Evolutionary conservation across 2,888 invertebrate genomes (phyloP), one percentile per base, ranked within the genome.

Genomic region (Rhodophaea formosa): DNA sequence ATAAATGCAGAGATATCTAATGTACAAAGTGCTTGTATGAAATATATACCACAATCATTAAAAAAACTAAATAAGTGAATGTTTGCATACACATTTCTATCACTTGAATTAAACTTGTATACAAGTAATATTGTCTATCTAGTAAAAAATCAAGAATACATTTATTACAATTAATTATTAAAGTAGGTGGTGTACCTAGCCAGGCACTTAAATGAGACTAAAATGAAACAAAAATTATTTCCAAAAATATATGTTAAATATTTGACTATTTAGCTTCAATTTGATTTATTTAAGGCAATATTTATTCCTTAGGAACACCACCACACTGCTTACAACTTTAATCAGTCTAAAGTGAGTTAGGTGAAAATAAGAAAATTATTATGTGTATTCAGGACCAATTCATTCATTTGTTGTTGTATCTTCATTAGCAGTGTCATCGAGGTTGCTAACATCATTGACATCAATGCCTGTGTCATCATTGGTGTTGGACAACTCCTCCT

Each of bases 401-500:
- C n/a, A 52, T 52, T 44, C 15, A 44, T 52, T 45, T n/a, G 43
- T n/a, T 52, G 29, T 53, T 12, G 45, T 16, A 39, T 62, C 58
- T 14, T 61, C 63, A 29, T 59, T 81, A 59, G 87, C 63, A 57
- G 70, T 81, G 59, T 87, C 86, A 65, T 91, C 88, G 42, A 86
- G 83, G 30, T 86, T 86, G 64, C 91, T 91, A 62, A 90, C 84
- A 68, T 91, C 91, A 62, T 89, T 88, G 16, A 92, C 85, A 71
- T 91, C 91, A 70, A 92, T 91, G 15, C 91, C 91, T 57, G 92
- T 92, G 68, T 88, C 91, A 72, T 93, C 91, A 61, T 93, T 93
- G 62, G 91, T 70, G 61, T 84, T 93, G 6, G 94, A 86, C 80
- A 95, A 92, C 75, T 95, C 95, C 92, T 94, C 84, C 78, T 92